Evolutionary conservation across 2,888 invertebrate species (phyloP), one percentile per base, ranked within the genome.

Genomic region (Temnothorax ravouxi): DNA sequence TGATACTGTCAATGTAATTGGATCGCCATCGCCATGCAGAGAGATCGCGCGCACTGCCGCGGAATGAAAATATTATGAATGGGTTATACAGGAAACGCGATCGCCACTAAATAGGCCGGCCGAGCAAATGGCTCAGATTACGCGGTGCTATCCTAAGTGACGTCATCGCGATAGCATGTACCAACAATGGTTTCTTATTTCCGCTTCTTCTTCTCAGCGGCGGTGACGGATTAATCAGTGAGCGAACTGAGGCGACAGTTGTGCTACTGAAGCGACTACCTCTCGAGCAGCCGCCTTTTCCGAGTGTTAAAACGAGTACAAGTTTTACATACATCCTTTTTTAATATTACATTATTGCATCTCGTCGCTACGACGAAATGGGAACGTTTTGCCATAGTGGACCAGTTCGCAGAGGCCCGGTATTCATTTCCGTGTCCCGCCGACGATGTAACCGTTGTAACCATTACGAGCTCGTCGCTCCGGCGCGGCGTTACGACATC

Each of bases 1-100:
- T 25, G 72, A 71, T 59, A 54, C 47, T 54, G 67, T 44, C 79
- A 66, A 25, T 61, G 83, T 79, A 83, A 83, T 79, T 77, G 61
- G 79, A 83, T 77, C 83, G 76, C 66, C 8, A 83, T 77, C 83
- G 76, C 66, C 8, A 29, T 29, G 29, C 29, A 29, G 29, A 44
- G 67, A 77, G 54, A 67, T 69, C 79, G 72, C 47, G 59, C 38
- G 38, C 18, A 34, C 34, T 71, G 69, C 56, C 59, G 44, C 13
- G 72, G 72, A 72, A 80, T 80, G 72, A 80, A 80, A 80, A 89
- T 85, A 84, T 89, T 89, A 88, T 88, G 88, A 90, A 90, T 84
- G 88, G 81, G 61, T 86, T 81, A 84, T 85, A 83, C 82, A 82
- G 83, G 87, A 90, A 89, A 90, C 87, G 79, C 80, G 86, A 90